Evolutionary conservation across 2,797 vertebrate species (phyloP), one percentile per base, ranked within the genome.

Genomic region (Thaleichthys pacificus): DNA sequence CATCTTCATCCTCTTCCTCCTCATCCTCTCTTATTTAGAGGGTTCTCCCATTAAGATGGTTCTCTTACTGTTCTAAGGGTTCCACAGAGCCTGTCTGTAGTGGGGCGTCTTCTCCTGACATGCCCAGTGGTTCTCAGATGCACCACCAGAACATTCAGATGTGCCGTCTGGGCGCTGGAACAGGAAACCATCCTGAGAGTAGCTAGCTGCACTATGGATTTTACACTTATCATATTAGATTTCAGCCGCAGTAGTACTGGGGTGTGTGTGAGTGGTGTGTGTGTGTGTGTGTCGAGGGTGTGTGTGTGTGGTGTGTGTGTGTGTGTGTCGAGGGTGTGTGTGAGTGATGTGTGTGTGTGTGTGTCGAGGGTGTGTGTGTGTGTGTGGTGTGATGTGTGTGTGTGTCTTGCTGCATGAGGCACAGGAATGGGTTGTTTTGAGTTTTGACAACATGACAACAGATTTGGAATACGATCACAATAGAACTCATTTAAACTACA

Each of bases 261-360:
- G 76, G 72, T 78, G 61, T 58, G 22, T 49, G 64, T 73, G 56
- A n/a, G 35, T 71, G 42, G 54, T 42, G 66, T n/a, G 47, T 15
- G 30, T 30, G 22, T 63, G 19, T 8, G 35, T 8, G 35, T 38
- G 35, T 9, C n/a, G n/a, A n/a, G n/a, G n/a, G n/a, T 8, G 35
- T 8, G 35, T 38, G 35, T 38, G 35, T 38, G 35, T 38, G 35
- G 35, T 38, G 35, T 38, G 35, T 7, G 35, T 38, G 35, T 24
- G 22, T 0, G 32, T 35, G 7, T 35, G 32, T 35, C n/a, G n/a
- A n/a, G n/a, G n/a, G n/a, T 8, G 35, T 8, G 35, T 38, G 35
- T 9, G 1, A 6, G 35, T 9, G 35, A 38, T 38, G 35, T 38
- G 35, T 38, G 35, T 38, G 35, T 38, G 35, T 38, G 35, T 7